Percentiles rank a stretch among this genome's conserved stretches.
Conservation (phyloP, 2,113 vertebrate genomes). For the Chauna torquata region DNA sequence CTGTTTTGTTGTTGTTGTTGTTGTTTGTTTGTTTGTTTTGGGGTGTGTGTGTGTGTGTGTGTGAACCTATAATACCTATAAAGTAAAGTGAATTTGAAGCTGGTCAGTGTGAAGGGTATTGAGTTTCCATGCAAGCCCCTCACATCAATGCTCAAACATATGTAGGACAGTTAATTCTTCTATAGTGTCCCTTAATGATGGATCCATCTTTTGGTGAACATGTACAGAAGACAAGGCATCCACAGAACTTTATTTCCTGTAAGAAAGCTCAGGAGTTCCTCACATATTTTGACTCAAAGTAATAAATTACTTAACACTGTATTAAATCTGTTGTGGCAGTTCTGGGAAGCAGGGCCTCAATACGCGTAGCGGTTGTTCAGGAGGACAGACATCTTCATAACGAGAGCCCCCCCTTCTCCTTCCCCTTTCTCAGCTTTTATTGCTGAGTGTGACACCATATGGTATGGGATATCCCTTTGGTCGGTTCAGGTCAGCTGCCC, state of each 20-base stretch:
- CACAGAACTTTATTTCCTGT: neutral
- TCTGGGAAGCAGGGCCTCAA: no score
- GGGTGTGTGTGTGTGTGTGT: no score
- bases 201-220: neutral
- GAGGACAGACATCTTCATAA: no score
- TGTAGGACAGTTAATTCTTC: neutral
- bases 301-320: neutral
- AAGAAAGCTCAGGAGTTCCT: neutral
- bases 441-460: no score
- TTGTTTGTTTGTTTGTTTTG: neutral
- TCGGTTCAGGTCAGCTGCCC: no score
- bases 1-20: neutral
- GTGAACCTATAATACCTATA: no score
- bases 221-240: neutral
- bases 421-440: no score
- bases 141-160: neutral
- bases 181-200: neutral
- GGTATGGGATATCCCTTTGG: no score
- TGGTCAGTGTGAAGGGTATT: neutral
- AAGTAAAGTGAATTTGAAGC: neutral
- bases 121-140: accelerated
- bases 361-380: no score
- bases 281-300: neutral
- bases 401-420: no score
- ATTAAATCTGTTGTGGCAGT: neutral